These are phyloP conservation scores for Parauchenoglanis punctatus DNA, from an alignment of 2,797 vertebrate species.

Conservation along the genomic window DNA sequence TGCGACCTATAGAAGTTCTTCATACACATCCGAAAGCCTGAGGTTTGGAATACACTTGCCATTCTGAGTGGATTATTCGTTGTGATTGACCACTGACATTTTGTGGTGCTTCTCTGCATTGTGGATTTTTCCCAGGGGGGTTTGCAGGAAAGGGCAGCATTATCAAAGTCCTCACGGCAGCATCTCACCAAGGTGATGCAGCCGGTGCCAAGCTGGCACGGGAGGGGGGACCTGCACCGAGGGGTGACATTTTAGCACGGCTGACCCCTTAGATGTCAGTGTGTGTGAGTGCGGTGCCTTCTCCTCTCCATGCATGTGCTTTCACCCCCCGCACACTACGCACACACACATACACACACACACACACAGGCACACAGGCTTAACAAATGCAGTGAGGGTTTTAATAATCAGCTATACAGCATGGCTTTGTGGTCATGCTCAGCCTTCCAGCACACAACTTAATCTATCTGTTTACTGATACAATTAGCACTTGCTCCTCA, in stretches of 20 bases:
- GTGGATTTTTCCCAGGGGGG: constrained; percentile 69
- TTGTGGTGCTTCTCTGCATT: constrained; percentile 70
- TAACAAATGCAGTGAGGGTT: background rate
- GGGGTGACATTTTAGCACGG: constrained; percentile 77
- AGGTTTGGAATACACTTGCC: constrained; percentile 63
- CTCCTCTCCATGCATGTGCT: constrained; percentile 11
- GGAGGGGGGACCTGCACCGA: constrained; percentile 60
- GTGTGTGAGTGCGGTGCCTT: background rate
- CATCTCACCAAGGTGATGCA: constrained; percentile 55
- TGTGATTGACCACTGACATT: constrained; percentile 79
- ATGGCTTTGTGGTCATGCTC: constrained; percentile 15
- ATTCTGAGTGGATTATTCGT: constrained; percentile 70
- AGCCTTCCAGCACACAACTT: constrained; percentile 27
- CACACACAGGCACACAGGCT: background rate
- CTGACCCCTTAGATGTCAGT: constrained; percentile 70
- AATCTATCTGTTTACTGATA: constrained; percentile 61
- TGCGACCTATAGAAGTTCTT: constrained; percentile 17
- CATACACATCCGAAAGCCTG: constrained; percentile 28
- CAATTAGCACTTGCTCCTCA: constrained; percentile 62
- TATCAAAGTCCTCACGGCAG: constrained; percentile 72
- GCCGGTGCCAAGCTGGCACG: constrained; percentile 55
- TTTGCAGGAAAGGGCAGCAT: constrained; percentile 69
- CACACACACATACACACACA: constrained; percentile 2
- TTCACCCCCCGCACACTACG: background rate
- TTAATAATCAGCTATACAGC: constrained; percentile 27